Conservation (phyloP, 2,113 vertebrate species). For the Callipepla californica region DNA sequence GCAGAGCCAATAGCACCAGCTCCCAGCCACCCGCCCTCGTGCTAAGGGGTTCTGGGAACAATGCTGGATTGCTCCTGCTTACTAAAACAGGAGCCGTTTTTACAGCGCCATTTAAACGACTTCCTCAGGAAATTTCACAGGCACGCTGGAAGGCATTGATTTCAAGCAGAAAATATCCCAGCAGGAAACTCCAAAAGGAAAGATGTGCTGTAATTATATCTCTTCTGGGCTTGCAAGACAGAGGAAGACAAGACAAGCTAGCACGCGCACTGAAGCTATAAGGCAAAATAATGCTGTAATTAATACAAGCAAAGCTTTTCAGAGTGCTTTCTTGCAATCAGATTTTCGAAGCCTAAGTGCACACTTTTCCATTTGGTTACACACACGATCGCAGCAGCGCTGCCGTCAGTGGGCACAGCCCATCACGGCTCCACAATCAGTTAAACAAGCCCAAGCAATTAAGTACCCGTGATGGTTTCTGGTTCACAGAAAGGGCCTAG, state of each 20-base stretch:
- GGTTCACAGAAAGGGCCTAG: neutral
- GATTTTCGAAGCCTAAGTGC: neutral
- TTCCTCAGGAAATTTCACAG: slow-evolving; percentile 78
- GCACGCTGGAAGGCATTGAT: slow-evolving; percentile 65
- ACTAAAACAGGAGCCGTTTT: slow-evolving; percentile 58
- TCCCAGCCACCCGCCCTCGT: neutral
- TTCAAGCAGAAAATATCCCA: slow-evolving; percentile 73
- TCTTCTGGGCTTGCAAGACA: neutral
- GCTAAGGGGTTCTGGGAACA: slow-evolving; percentile 31
- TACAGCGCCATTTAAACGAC: slow-evolving; percentile 65
- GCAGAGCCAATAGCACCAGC: neutral
- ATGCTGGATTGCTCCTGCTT: slow-evolving; percentile 28
- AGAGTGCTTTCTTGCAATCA: neutral
- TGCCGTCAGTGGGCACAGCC: neutral
- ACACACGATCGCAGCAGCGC: accelerated
- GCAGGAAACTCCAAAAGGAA: slow-evolving; percentile 69
- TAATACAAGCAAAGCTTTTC: slow-evolving; percentile 29
- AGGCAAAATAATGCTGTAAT: neutral
- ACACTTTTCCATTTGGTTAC: neutral
- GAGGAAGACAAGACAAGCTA: slow-evolving; percentile 17
- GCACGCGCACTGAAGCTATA: neutral
- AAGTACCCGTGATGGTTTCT: neutral
- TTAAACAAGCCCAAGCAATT: neutral
- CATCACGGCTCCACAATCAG: neutral
- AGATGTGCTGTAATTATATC: slow-evolving; percentile 69